Evolutionary conservation across 2,888 invertebrate genomes (phyloP), one percentile per base, ranked within the genome.

Genomic region (Noctua janthina): DNA sequence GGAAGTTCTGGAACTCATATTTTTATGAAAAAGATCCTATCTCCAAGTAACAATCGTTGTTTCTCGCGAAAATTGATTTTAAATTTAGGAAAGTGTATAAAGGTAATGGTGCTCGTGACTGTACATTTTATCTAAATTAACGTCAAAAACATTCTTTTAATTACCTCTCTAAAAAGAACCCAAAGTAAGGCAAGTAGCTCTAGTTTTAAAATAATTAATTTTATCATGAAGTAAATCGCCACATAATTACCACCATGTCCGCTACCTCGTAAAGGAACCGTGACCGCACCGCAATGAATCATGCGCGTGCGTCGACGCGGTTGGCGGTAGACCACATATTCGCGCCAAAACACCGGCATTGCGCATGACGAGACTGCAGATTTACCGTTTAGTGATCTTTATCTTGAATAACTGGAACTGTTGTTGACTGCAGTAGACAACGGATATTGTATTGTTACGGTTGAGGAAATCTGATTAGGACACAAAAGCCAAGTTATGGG

Each of bases 251-350:
- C 49, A 77, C 68, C 20, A 62, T 78, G 46, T 74, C 81, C 82
- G 71, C 77, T 82, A 70, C 79, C 80, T 76, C 62, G 59, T 17
- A 79, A 81, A 86, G 74, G 78, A 87, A 85, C 87, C 90, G 80
- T 87, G 87, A 88, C 88, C 84, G 72, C 20, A 59, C n/a, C 10
- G 67, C 23, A 51, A 76, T 89, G 82, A 88, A 76, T 84, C 84
- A 90, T 80, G 83, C 82, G 87, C 85, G 82, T 81, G 85, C 71
- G 81, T 59, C 73, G 59, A 20, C 35, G 13, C 39, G n/a, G 51
- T 39, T 29, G 17, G 46, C 17, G 59, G 72, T 56, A 74, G 56
- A 71, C 39, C 56, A 68, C 62, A 72, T 69, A 78, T 78, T 69
- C 68, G 68, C 68, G 62, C 67, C 69, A 77, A 83, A 83, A 83